Base-by-base conservation (phyloP, 2,797 vertebrate genomes). In the Eulemur mongoz region DNA sequence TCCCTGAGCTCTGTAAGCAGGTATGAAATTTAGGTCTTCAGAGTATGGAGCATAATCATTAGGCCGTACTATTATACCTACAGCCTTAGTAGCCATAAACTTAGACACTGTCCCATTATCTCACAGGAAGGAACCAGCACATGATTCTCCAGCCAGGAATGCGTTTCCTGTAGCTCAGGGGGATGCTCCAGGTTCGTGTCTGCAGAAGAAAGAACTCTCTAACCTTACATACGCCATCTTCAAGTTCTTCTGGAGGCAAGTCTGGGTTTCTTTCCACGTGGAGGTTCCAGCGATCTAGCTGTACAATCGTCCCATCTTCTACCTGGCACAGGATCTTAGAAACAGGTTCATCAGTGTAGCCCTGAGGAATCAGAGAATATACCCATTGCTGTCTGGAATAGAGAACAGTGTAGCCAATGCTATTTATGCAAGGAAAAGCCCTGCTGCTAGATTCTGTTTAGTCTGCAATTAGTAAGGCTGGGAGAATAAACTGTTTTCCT, bases 261-360 rank as follows among this genome's bases (percentile, higher is more conserved):
- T 99, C 99, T 23, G 99, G 99, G 27, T 99, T 99, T 90, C 99
- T 99, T 96, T 99, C 99, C 94, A 99, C 99, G 2, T 99, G 99
- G 22, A 99, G 99, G 98, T 99, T 99, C 99, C 99, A 99, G 75
- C 99, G 99, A 98, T 99, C 99, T 88, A 99, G 97, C 98, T 99
- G 99, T 93, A 99, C 99, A 96, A 99, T 99, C 0, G 99, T 99
- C 0, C 99, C 99, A n/a, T 99, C 99, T 99, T 99, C 99, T 84
- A 99, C 99, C 9, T 99, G 99, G 97, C 99, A 99, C 72, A 99
- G 97, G 89, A 99, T 99, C 98, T 99, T 99, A 45, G 99, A 99
- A 96, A 99, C 99, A 0, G 99, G 99, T 94, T 99, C 99, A 32
- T 99, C 99, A 0, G 99, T 99, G 98, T 99, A 99, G 38, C 99